Conservation (phyloP, 2,888 invertebrate genomes). For the Drosophila eohydei region DNA sequence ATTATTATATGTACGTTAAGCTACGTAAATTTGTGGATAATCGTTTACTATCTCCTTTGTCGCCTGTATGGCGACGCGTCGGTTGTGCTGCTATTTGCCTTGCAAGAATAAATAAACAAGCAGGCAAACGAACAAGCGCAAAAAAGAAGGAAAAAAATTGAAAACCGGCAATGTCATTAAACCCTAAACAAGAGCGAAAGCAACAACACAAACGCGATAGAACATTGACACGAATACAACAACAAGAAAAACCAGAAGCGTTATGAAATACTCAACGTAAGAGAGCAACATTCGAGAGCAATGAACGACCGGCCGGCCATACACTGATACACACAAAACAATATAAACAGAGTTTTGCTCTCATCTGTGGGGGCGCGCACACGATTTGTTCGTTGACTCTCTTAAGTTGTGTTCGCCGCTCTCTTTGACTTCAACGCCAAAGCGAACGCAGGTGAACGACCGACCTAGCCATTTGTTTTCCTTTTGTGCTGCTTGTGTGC, state of each 20-base stretch:
- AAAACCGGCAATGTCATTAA: constrained; percentile 82
- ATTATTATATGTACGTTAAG: constrained; percentile 10
- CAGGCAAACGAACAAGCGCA: constrained; percentile 59
- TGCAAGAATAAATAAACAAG: constrained; percentile 78
- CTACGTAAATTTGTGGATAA: constrained; percentile 31
- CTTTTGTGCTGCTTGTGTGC: constrained; percentile 63
- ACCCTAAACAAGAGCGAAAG: constrained; percentile 81
- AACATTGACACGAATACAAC: constrained; percentile 77
- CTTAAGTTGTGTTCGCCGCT: constrained; percentile 38
- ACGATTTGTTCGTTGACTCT: constrained; percentile 31
- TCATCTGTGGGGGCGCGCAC: constrained; percentile 60
- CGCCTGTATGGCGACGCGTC: constrained; percentile 33
- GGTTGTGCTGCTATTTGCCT: constrained; percentile 63
- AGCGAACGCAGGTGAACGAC: constrained; percentile 84
- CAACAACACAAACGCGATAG: constrained; percentile 72
- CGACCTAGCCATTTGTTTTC: constrained; percentile 85
- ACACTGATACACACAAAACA: constrained; percentile 18
- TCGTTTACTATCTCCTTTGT: constrained; percentile 32
- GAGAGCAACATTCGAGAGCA: constrained; percentile 54
- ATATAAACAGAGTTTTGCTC: constrained; percentile 21
- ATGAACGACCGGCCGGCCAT: constrained; percentile 71
- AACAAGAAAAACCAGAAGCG: constrained; percentile 79
- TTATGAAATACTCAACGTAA: constrained; percentile 72
- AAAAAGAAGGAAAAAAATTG: constrained; percentile 53
- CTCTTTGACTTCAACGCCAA: constrained; percentile 49